Conservation (phyloP, 2,888 invertebrate genomes). For the Yponomeuta malinellus region DNA sequence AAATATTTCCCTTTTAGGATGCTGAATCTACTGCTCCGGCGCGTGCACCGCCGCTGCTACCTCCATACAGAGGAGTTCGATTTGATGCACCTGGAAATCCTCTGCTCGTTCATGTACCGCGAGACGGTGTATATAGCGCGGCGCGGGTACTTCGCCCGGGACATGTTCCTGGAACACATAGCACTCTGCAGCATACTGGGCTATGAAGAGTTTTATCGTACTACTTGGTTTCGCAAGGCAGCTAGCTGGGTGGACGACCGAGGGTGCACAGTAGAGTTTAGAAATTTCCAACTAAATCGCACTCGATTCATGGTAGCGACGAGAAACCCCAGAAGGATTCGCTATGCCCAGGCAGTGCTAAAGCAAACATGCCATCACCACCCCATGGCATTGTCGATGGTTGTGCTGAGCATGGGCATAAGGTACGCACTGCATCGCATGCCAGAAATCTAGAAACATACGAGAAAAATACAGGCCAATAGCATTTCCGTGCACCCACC, state of each 20-base stretch:
- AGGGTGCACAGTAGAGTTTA: slow-evolving; percentile 32
- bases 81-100: slow-evolving; percentile 15
- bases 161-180: slow-evolving; percentile 31
- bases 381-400: slow-evolving; percentile 27
- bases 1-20: neutral
- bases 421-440: slow-evolving; percentile 24
- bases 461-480: neutral
- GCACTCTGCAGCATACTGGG: slow-evolving; percentile 29
- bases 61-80: slow-evolving; percentile 19
- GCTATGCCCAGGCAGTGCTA: neutral
- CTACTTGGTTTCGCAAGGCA: slow-evolving; percentile 32
- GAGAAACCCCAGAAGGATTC: neutral
- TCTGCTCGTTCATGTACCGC: slow-evolving; percentile 34
- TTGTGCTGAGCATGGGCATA: slow-evolving; percentile 28
- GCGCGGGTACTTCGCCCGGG: slow-evolving; percentile 30
- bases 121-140: slow-evolving; percentile 34
- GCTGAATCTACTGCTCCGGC: neutral
- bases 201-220: slow-evolving; percentile 30
- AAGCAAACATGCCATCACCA: slow-evolving; percentile 28
- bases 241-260: slow-evolving; percentile 33
- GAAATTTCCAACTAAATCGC: slow-evolving; percentile 27
- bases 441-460: neutral
- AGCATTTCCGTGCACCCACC: no score
- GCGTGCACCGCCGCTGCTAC: slow-evolving; percentile 19
- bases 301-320: slow-evolving; percentile 13